Percentiles rank a stretch among this genome's conserved stretches.
phyloP scores from a whole-genome alignment of 2,888 invertebrate genomes.

The Cerceris rybyensis region DNA sequence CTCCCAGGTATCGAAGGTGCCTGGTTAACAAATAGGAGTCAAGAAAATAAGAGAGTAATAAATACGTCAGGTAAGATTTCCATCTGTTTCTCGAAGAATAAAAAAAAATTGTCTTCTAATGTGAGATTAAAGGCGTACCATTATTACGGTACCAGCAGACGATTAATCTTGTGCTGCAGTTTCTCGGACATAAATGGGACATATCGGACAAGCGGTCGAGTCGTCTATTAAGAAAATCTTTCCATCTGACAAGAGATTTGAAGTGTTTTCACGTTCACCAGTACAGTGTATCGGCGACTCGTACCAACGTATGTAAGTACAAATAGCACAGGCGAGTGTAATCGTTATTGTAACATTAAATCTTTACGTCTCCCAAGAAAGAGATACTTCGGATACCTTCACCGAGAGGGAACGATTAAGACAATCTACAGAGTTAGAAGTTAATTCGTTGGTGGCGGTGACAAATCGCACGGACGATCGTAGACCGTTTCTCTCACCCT shows the following conservation, averaged over 20 bases:
- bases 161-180: slow-evolving; percentile 51
- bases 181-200: slow-evolving; percentile 51
- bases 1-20: too few species aligned
- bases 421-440: slow-evolving; percentile 17
- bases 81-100: slow-evolving; percentile 17
- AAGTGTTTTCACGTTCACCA: slow-evolving; percentile 17
- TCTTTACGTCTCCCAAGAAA: slow-evolving; percentile 27
- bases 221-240: slow-evolving; percentile 56
- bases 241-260: slow-evolving; percentile 23
- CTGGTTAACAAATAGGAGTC: not conserved
- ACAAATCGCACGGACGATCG: slow-evolving; percentile 44
- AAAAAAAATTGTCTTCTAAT: slow-evolving; percentile 42
- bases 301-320: not conserved
- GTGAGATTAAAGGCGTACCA: slow-evolving; percentile 50
- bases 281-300: not conserved
- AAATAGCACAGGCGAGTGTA: slow-evolving; percentile 8
- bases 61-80: slow-evolving; percentile 49
- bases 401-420: slow-evolving; percentile 23
- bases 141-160: slow-evolving; percentile 31
- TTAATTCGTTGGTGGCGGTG: slow-evolving; percentile 24
- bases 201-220: slow-evolving; percentile 27
- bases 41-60: slow-evolving; percentile 42
- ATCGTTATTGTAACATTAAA: slow-evolving; percentile 40
- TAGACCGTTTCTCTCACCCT: slow-evolving; percentile 26
- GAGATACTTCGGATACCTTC: slow-evolving; percentile 21